Evolutionary conservation across 2,113 vertebrate genomes (phyloP).

Genomic region (Megaceryle maxima): DNA sequence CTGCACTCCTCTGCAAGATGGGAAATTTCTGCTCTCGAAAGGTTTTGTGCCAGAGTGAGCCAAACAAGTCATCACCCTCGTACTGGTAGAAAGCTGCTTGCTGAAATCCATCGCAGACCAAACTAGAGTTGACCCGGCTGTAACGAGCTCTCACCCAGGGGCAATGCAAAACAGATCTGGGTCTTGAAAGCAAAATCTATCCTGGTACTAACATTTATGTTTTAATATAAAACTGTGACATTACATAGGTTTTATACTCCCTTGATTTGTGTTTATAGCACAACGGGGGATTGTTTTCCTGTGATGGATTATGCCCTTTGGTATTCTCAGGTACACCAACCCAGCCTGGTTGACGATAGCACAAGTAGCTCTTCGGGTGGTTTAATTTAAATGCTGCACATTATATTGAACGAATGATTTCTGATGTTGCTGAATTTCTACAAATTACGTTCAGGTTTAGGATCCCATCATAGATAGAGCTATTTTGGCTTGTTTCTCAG

Average conservation of each 20-base stretch:
- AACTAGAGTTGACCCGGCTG: neutral
- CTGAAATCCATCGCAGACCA: neutral
- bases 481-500: neutral
- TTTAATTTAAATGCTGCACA: neutral
- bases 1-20: neutral
- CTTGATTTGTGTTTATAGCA: constrained; percentile 41
- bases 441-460: neutral
- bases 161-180: constrained; percentile 15
- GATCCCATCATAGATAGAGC: neutral
- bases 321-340: neutral
- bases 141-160: constrained; percentile 33
- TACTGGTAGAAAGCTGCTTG: neutral
- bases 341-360: neutral
- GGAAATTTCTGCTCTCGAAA: constrained; percentile 5
- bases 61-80: neutral
- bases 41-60: neutral
- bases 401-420: neutral
- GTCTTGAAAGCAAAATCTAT: constrained; percentile 19
- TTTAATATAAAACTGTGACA: constrained; percentile 38
- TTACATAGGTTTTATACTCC: neutral
- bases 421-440: neutral
- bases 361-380: neutral
- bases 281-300: neutral
- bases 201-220: constrained; percentile 31
- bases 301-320: constrained; percentile 8